These are phyloP conservation scores for Oplegnathus fasciatus DNA, from an alignment of 2,113 vertebrate genomes.

Conservation along the genomic window DNA sequence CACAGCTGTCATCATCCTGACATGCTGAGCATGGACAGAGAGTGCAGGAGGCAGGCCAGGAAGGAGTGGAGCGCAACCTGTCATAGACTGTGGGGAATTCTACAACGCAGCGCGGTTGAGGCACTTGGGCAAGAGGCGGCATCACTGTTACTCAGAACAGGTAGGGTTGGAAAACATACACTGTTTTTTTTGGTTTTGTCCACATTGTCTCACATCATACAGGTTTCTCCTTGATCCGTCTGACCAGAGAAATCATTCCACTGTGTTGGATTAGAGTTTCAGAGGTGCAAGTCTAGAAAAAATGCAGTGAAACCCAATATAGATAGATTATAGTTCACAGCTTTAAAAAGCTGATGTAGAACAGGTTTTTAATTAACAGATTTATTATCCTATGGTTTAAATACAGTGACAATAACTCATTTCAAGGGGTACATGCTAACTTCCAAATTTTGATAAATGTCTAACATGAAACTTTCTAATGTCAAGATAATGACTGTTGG, in stretches of 20 bases:
- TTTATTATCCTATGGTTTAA: background rate
- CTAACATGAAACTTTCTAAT: background rate
- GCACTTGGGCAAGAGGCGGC: slow-evolving; percentile 63
- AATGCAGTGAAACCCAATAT: background rate
- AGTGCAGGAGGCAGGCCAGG: slow-evolving; percentile 65
- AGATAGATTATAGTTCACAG: background rate
- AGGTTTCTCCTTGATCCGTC: background rate
- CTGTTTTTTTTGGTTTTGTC: background rate
- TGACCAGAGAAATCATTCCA: background rate
- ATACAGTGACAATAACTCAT: background rate
- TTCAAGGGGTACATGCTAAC: background rate
- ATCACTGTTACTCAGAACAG: slow-evolving; percentile 72
- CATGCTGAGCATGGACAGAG: slow-evolving; percentile 74
- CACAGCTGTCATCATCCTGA: slow-evolving; percentile 73
- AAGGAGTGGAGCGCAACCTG: slow-evolving; percentile 73
- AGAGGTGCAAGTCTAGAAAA: no score
- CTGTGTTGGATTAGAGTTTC: background rate
- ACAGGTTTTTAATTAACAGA: background rate
- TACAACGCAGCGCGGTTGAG: slow-evolving; percentile 64
- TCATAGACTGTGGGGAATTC: slow-evolving; percentile 63
- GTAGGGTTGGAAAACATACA: slow-evolving; percentile 25
- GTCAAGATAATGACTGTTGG: background rate
- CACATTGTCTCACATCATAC: background rate
- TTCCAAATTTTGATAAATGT: background rate
- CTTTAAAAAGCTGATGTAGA: background rate